Conservation (phyloP, 1,140 invertebrate genomes). For the Plectrocnemia conspersa region DNA sequence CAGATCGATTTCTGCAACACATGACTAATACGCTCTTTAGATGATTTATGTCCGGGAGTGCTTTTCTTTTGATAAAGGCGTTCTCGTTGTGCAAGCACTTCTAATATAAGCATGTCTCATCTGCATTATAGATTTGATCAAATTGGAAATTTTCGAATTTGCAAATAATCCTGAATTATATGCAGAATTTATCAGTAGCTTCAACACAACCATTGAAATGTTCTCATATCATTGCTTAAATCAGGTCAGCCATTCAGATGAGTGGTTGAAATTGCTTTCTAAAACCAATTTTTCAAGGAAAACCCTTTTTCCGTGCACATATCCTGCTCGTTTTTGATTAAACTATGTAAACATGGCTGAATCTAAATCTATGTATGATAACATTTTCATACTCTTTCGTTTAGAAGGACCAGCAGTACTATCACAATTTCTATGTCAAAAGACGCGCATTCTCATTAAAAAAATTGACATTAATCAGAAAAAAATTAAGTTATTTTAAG, state of each 20-base stretch:
- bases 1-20: constrained; percentile 41
- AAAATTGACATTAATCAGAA: too few relatives aligned
- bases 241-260: constrained; percentile 21
- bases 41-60: constrained; percentile 37
- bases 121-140: constrained; percentile 42
- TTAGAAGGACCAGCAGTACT: constrained; percentile 8
- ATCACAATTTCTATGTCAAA: not conserved
- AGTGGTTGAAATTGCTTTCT: constrained; percentile 7
- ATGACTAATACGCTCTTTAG: constrained; percentile 41
- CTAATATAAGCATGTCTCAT: constrained; percentile 40
- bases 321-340: constrained; percentile 17
- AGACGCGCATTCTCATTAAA: too few relatives aligned
- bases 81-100: constrained; percentile 39
- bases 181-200: not conserved
- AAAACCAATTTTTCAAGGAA: constrained; percentile 8
- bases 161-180: constrained; percentile 27
- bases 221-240: constrained; percentile 26
- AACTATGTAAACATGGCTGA: constrained; percentile 19
- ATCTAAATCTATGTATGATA: constrained; percentile 20
- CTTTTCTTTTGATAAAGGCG: constrained; percentile 33
- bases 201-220: not conserved
- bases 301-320: constrained; percentile 10
- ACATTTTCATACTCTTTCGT: constrained; percentile 24
- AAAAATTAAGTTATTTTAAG: too few relatives aligned
- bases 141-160: constrained; percentile 28